Base-by-base conservation (phyloP, 2,888 invertebrate genomes). In the Proisotoma minuta region DNA sequence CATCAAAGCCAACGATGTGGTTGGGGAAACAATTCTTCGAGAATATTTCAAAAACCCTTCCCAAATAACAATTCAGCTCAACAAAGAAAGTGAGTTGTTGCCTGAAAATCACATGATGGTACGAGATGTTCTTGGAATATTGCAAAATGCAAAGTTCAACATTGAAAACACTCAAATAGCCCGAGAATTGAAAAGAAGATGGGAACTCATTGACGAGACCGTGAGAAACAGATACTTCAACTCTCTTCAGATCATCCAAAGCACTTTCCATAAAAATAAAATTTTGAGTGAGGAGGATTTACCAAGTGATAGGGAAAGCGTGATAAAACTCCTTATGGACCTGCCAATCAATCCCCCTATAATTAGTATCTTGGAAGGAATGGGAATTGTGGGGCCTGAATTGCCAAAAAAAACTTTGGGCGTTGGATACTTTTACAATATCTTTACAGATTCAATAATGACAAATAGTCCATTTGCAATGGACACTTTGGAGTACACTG, bases 351-450 rank as follows among this genome's bases (percentile, higher is more conserved):
- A 59, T 43, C 51, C 51, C 4, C 51, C 50, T 3, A 22, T 59
- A 8, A 20, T 15, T 10, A 28, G 15, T 3, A 20, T 59, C 2
- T 39, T 59, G 22, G 53, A 53, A 5, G 50, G 22, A 12, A 4
- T 59, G 18, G 60, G 56, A 43, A 40, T 60, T 3, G 20, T 18
- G 15, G 56, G 27, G 3, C 60, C 60, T 15, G 49, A 56, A 10
- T 28, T 60, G 4, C 47, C 47, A 48, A 53, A 34, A 28, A 53
- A 34, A 18, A 22, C 60, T 3, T 28, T 56, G 18, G 43, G 53
- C 2, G 56, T 60, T 22, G 60, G 60, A 15, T n/a, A 48, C 22
- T 34, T 54, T 15, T 60, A 56, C 48, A 56, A 56, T 22, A n/a
- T 60, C 10, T 27, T 48, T 8, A 20, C 57, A 20, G 60, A 56